Conservation (phyloP, 2,113 vertebrate species). For the Zosterops pallidus region DNA sequence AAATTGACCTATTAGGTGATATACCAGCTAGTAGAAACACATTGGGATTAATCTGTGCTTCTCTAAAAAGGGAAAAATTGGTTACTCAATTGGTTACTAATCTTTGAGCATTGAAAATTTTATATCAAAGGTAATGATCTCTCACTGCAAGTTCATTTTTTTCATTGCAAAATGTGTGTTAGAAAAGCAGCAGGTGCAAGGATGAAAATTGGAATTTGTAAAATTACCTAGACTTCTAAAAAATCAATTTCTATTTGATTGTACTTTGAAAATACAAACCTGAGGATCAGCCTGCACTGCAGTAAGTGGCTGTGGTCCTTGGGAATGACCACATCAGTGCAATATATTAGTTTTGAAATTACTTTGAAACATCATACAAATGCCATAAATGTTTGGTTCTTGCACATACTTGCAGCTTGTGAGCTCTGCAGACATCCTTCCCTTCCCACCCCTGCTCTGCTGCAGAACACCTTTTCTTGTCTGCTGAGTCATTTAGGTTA, state of each 20-base stretch:
- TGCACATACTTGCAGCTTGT: not conserved
- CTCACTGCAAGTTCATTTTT: not conserved
- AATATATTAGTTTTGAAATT: not conserved
- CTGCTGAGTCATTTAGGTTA: not conserved
- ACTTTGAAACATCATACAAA: not conserved
- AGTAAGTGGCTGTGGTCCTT: not conserved
- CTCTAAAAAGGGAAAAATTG: not conserved
- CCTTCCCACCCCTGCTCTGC: not conserved
- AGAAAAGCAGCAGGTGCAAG: not conserved
- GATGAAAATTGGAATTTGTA: not conserved
- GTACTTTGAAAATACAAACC: not conserved
- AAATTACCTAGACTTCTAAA: not conserved
- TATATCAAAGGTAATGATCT: not conserved
- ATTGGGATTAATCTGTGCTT: not conserved
- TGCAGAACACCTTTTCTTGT: not conserved
- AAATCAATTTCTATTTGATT: not conserved
- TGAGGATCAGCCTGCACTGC: not conserved
- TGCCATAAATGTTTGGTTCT: not conserved
- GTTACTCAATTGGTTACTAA: not conserved
- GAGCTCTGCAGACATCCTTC: not conserved
- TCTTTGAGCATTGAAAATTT: not conserved
- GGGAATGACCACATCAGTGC: not conserved
- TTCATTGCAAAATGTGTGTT: not conserved
- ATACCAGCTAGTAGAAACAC: not conserved
- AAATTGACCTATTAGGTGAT: not conserved